phyloP scores from a whole-genome alignment of 2,113 vertebrate species.

The Uria lomvia region DNA sequence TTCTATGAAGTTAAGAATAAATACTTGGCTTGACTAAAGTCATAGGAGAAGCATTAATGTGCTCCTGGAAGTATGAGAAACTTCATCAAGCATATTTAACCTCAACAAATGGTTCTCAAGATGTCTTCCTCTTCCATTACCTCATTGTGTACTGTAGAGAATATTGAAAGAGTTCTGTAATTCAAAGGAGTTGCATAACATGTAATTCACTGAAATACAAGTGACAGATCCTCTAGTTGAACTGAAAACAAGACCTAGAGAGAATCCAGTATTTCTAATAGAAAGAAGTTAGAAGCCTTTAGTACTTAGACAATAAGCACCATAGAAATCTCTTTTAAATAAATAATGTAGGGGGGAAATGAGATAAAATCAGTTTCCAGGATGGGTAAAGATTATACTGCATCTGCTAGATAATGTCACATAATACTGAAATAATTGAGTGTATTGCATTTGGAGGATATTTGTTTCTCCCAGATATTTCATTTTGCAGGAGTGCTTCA shows the following conservation, averaged over 20 bases:
- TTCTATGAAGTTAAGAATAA: neutral
- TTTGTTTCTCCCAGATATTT: neutral
- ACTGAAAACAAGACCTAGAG: neutral
- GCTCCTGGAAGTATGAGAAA: neutral
- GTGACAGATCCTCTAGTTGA: neutral
- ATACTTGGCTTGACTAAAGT: neutral
- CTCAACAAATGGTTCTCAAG: neutral
- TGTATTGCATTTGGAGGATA: neutral
- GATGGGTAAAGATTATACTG: neutral
- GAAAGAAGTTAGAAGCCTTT: neutral
- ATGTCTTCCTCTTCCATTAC: neutral
- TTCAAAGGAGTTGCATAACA: neutral
- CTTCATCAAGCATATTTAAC: neutral
- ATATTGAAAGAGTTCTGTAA: neutral
- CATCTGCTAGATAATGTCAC: neutral
- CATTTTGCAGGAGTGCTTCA: neutral
- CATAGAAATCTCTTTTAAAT: neutral
- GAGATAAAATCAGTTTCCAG: neutral
- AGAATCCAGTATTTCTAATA: neutral
- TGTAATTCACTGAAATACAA: neutral
- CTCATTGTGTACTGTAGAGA: neutral
- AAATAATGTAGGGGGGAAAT: neutral
- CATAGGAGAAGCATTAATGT: neutral
- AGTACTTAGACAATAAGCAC: neutral
- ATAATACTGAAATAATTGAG: neutral